A percentile compares a stretch with the other conserved stretches of the same genome.
Evolutionary conservation across 2,888 invertebrate species (phyloP).

Genomic region (Acleris holmiana): DNA sequence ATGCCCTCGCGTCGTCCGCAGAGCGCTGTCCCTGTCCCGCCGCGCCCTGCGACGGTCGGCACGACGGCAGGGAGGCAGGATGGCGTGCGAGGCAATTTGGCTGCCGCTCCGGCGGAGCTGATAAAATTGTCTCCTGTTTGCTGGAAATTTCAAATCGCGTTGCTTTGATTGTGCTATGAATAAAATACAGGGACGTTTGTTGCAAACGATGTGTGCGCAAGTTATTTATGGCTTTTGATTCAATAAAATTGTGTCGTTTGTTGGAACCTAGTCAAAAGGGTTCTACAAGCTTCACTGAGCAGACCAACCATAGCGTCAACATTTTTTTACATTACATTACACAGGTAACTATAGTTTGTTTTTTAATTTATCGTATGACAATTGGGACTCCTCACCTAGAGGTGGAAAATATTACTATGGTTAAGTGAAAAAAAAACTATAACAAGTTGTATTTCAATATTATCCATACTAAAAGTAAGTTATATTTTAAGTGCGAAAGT

Average conservation of each 20-base stretch:
- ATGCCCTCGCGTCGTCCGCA: constrained; percentile 8
- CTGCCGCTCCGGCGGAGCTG: constrained; percentile 10
- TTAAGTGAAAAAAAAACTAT: too few species aligned
- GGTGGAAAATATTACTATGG: too few species aligned
- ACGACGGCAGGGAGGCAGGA: constrained; percentile 19
- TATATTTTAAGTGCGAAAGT: too few species aligned
- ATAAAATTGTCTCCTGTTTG: constrained; percentile 34
- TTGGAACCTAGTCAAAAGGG: background rate
- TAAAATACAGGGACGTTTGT: constrained; percentile 17
- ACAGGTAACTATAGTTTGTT: too few species aligned
- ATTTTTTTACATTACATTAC: too few species aligned
- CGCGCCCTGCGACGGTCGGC: constrained; percentile 26
- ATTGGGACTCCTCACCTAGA: too few species aligned
- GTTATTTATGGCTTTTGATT: background rate
- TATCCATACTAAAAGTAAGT: too few species aligned
- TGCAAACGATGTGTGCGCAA: background rate
- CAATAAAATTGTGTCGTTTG: background rate
- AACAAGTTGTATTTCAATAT: too few species aligned
- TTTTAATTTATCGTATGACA: too few species aligned
- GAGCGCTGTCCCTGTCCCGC: constrained; percentile 38
- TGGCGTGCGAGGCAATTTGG: constrained; percentile 23
- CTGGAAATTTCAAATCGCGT: constrained; percentile 18
- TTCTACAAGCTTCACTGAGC: background rate
- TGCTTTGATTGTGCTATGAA: constrained; percentile 33
- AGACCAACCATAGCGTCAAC: too few species aligned